Percentiles rank a stretch among this genome's conserved stretches.
phyloP scores from a whole-genome alignment of 2,888 invertebrate species.

The Iphiclides podalirius region DNA sequence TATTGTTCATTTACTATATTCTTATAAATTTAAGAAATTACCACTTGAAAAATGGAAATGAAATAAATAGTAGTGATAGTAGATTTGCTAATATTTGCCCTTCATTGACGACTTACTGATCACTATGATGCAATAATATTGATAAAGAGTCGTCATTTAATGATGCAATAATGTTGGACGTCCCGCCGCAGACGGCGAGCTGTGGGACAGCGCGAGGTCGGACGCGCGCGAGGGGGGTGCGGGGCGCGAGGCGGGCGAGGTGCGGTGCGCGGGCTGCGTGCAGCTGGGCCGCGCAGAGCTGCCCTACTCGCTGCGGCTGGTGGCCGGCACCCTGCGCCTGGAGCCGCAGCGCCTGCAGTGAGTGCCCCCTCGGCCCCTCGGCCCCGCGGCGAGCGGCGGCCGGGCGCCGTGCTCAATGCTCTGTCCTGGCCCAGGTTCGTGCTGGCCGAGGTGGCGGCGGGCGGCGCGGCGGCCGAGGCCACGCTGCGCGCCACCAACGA shows the following conservation, averaged over 20 bases:
- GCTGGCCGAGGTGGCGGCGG: slow-evolving; percentile 30
- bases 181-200: slow-evolving; percentile 41
- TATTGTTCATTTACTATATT: too few species aligned
- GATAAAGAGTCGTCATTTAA: too few species aligned
- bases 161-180: too few species aligned
- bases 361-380: slow-evolving; percentile 25
- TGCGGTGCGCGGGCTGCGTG: slow-evolving; percentile 65
- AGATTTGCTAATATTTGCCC: too few species aligned
- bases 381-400: too few species aligned
- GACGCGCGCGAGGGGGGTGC: slow-evolving; percentile 23
- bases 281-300: slow-evolving; percentile 51
- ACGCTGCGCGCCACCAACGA: slow-evolving; percentile 52
- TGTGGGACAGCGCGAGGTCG: slow-evolving; percentile 45
- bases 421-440: slow-evolving; percentile 45
- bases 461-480: slow-evolving; percentile 35
- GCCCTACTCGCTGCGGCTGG: slow-evolving; percentile 54
- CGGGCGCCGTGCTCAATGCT: too few species aligned
- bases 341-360: slow-evolving; percentile 42
- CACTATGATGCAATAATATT: too few species aligned
- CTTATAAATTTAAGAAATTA: too few species aligned
- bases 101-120: too few species aligned
- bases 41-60: too few species aligned
- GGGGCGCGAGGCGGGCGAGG: slow-evolving; percentile 32
- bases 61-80: too few species aligned
- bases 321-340: slow-evolving; percentile 48